phyloP scores from a whole-genome alignment of 2,888 invertebrate genomes.

The Pollenia amentaria region DNA sequence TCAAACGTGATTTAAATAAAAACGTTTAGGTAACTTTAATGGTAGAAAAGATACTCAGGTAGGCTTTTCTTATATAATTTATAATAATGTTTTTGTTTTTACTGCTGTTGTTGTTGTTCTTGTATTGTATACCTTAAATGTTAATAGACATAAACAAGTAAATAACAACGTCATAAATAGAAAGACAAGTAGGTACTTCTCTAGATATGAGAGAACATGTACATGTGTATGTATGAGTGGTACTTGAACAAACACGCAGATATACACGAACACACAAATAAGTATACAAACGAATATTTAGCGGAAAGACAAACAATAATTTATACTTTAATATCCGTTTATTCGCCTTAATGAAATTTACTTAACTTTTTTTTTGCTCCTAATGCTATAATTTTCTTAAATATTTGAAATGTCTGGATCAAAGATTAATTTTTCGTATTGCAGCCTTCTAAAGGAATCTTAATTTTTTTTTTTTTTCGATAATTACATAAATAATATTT shows the following conservation, averaged over 20 bases:
- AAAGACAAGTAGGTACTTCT: constrained; percentile 7
- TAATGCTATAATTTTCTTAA: too few species aligned
- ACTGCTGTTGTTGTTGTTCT: background rate
- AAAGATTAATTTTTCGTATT: too few species aligned
- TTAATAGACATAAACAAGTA: constrained; percentile 32
- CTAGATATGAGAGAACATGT: background rate
- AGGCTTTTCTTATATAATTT: constrained; percentile 55
- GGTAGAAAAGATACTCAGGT: constrained; percentile 56
- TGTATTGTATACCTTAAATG: background rate
- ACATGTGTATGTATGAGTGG: background rate
- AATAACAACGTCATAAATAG: background rate
- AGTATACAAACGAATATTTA: background rate
- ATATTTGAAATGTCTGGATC: too few species aligned
- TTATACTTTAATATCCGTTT: background rate
- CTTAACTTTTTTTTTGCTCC: background rate
- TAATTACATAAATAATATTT: too few species aligned
- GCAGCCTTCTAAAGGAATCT: too few species aligned
- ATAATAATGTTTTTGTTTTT: constrained; percentile 51
- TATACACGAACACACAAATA: background rate
- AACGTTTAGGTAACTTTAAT: constrained; percentile 51
- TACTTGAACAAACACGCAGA: constrained; percentile 15
- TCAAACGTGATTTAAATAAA: constrained; percentile 48
- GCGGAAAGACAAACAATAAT: constrained; percentile 19
- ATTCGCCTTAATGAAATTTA: constrained; percentile 18
- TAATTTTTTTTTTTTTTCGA: too few species aligned